Percentiles rank a stretch among this genome's conserved stretches.
phyloP scores from a whole-genome alignment of 2,113 vertebrate species.

The Sigmodon hispidus region DNA sequence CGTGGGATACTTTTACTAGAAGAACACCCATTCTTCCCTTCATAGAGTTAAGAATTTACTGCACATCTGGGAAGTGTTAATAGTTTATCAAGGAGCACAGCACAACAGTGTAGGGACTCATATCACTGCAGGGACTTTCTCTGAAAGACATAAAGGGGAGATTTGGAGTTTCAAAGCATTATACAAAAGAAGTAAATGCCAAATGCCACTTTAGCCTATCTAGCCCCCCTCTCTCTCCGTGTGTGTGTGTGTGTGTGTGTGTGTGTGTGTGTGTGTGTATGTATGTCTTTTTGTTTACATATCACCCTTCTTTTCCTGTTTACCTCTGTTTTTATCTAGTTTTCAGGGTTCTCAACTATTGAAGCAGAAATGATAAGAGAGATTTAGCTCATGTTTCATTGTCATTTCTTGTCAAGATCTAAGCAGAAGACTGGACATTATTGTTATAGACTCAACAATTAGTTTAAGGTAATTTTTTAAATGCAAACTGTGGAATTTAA shows the following conservation, averaged over 20 bases:
- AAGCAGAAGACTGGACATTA: not conserved
- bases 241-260: not conserved
- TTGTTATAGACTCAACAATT: not conserved
- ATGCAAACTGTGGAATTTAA: conserved; percentile 19
- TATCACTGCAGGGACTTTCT: not conserved
- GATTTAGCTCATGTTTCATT: not conserved
- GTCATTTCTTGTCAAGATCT: not conserved
- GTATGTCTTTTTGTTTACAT: not conserved
- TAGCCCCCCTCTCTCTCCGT: not conserved
- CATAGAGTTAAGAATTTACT: not conserved
- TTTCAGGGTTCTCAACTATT: not conserved
- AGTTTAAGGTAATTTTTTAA: conserved; percentile 31
- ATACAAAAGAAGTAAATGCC: not conserved
- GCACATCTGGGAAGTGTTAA: not conserved
- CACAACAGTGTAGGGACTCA: not conserved
- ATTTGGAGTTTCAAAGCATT: not conserved
- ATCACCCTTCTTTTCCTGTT: not conserved
- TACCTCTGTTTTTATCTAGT: not conserved
- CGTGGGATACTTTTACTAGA: not conserved
- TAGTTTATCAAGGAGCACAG: not conserved
- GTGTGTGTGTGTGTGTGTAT: too few relatives aligned
- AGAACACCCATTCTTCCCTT: not conserved
- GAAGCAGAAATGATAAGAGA: not conserved
- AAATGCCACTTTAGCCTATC: not conserved
- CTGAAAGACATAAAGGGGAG: not conserved